Base-by-base conservation (phyloP, 2,888 invertebrate species). In the Acheta domesticus region DNA sequence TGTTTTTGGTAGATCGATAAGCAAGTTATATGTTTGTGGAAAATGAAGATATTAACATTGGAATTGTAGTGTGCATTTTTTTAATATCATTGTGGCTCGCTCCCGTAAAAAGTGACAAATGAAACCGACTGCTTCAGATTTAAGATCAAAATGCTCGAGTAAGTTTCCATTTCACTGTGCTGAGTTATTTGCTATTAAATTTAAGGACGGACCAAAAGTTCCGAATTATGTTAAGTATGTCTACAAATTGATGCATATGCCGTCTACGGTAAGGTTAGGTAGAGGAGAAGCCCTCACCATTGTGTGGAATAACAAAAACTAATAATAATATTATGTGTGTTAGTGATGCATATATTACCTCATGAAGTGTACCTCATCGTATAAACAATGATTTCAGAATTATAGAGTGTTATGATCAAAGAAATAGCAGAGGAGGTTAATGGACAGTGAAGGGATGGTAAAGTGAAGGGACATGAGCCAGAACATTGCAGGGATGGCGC, bases 401-500 rank as follows among this genome's bases (percentile, higher is more conserved):
- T 62, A 19, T 62, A 62, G 8, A n/a, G n/a, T 14, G 62, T 62
- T 76, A 48, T 76, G 19, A 76, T 36, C 79, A 77, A 79, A 80
- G 77, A 76, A 49, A 76, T 77, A 79, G 75, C 19, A 80, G 81
- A 81, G 77, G 78, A 79, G 77, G 80, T 80, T 80, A 76, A 78
- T 80, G 80, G 77, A 81, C 80, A 75, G 78, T 78, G 77, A 80
- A 81, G 81, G 80, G 81, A 81, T 82, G 80, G 82, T 80, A 81
- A 80, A 82, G 82, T 80, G 79, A 83, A 82, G 80, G 82, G 82
- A 82, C 82, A 93, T 93, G 93, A 93, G 93, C 92, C 93, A 93
- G 88, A 93, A 93, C 89, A 90, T 93, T 90, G 90, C 91, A 87
- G 93, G 93, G 89, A 93, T 93, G 93, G 92, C 93, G 87, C 91